phyloP scores from a whole-genome alignment of 2,797 vertebrate species.

The Clarias platycephalus region DNA sequence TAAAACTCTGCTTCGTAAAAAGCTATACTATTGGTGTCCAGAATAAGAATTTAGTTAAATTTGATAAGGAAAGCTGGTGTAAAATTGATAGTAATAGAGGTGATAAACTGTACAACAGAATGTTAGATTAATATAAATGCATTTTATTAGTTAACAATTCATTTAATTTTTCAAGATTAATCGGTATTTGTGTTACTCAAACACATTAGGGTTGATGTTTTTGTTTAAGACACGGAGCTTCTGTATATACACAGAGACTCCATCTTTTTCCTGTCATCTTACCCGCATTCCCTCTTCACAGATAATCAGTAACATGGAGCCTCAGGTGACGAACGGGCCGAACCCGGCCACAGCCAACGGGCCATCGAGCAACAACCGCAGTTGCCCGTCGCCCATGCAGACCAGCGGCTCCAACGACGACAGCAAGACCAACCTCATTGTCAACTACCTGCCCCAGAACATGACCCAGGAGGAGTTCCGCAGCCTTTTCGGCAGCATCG shows the following conservation, averaged over 20 bases:
- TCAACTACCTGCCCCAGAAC: constrained; percentile 99
- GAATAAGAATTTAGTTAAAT: background rate
- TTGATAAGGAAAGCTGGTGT: background rate
- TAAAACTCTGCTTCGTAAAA: background rate
- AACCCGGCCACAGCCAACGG: constrained; percentile 95
- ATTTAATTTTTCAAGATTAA: no score
- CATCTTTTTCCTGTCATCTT: background rate
- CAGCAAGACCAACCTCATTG: constrained; percentile 99
- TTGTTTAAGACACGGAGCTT: background rate
- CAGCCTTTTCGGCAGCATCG: constrained; percentile 98
- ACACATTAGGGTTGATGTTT: background rate
- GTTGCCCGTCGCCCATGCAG: constrained; percentile 99
- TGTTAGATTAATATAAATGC: background rate
- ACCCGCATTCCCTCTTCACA: constrained; percentile 59
- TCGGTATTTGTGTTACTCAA: background rate
- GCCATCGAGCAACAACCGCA: constrained; percentile 95
- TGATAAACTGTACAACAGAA: background rate
- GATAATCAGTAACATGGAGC: constrained; percentile 99
- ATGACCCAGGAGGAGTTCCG: constrained; percentile 99
- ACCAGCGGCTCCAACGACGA: constrained; percentile 93
- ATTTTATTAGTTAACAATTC: no score
- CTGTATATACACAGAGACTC: background rate
- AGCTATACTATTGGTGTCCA: background rate
- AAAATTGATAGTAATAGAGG: background rate
- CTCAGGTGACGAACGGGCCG: constrained; percentile 98